Evolutionary conservation across 2,797 vertebrate genomes (phyloP).

Genomic region (Tragopan temminckii): DNA sequence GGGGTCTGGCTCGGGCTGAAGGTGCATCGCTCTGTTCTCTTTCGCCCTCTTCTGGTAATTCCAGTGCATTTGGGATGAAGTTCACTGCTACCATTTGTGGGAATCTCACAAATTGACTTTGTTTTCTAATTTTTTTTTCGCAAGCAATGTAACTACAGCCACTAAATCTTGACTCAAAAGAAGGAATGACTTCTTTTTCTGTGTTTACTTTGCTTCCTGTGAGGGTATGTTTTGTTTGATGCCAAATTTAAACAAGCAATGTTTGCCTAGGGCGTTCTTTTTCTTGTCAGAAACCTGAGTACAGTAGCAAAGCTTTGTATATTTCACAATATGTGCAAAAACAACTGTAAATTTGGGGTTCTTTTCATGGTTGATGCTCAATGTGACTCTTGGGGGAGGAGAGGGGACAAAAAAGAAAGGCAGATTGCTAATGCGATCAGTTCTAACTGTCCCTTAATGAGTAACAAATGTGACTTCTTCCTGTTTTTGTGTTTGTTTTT

Average conservation of each 20-base stretch:
- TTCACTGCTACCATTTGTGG: rapidly evolving
- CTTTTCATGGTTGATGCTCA: neutral
- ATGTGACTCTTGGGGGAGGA: neutral
- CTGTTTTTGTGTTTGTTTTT: too few species aligned
- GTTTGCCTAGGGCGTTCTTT: neutral
- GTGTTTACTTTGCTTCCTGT: conserved; percentile 18
- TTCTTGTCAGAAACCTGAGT: neutral
- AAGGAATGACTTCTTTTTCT: neutral
- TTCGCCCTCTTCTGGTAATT: conserved; percentile 40
- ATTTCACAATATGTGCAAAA: neutral
- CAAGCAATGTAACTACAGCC: neutral
- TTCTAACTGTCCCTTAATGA: neutral
- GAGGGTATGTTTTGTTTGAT: neutral
- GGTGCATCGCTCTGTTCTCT: neutral
- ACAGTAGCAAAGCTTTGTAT: neutral
- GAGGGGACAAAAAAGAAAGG: neutral
- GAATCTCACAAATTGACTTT: neutral
- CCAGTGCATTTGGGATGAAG: rapidly evolving
- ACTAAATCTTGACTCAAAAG: neutral
- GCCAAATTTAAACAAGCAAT: neutral
- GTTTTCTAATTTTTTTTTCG: neutral
- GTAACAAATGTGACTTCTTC: neutral
- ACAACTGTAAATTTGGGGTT: neutral
- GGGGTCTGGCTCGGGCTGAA: neutral
- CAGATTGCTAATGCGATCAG: neutral